phyloP scores from a whole-genome alignment of 2,113 vertebrate genomes.

The Bujurquina vittata region DNA sequence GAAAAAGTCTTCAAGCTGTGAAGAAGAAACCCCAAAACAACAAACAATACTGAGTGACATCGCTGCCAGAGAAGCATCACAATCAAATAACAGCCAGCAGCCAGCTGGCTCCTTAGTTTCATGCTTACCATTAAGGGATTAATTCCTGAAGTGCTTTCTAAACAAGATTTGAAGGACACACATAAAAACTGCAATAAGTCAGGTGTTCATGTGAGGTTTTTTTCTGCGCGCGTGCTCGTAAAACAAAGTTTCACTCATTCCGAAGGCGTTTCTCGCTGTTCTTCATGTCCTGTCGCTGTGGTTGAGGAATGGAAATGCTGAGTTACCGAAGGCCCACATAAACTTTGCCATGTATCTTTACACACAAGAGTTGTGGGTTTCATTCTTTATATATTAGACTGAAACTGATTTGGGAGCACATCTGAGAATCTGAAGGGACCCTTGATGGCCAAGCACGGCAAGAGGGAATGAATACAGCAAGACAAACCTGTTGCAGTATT shows the following conservation, averaged over 20 bases:
- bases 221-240: background rate
- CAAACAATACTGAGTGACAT: conserved; percentile 6
- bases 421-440: background rate
- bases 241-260: background rate
- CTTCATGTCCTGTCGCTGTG: accelerated
- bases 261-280: background rate
- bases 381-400: background rate
- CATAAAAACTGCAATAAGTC: background rate
- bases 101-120: background rate
- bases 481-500: background rate
- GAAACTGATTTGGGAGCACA: background rate
- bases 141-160: background rate
- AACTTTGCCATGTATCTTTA: background rate
- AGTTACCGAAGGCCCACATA: accelerated
- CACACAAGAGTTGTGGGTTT: background rate
- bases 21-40: conserved; percentile 12
- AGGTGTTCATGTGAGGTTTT: background rate
- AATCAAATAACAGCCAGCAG: conserved; percentile 3
- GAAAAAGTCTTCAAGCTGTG: background rate
- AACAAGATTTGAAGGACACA: background rate
- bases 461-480: background rate
- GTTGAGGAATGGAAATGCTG: background rate
- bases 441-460: background rate
- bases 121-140: background rate
- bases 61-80: background rate